These are phyloP conservation scores for Siderastrea radians DNA, from an alignment of 92 coral and sea anemone species.

Conservation along the genomic window DNA sequence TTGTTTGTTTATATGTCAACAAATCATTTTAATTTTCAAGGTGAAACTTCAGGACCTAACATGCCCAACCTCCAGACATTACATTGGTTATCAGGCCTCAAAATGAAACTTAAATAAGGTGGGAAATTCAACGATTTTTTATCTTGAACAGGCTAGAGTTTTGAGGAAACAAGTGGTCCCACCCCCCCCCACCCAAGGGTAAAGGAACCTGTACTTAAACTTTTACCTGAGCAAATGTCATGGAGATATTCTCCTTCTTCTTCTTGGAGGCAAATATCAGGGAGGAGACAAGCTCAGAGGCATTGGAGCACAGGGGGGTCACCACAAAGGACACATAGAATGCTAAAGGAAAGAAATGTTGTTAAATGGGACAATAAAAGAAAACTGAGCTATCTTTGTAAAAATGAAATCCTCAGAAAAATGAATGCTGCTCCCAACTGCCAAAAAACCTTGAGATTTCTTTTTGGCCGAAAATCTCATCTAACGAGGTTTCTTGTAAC, in stretches of 20 bases:
- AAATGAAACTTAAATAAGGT: too few relatives aligned
- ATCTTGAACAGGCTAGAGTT: too few relatives aligned
- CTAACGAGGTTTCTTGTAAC: too few relatives aligned
- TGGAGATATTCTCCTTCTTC: conserved; percentile 97
- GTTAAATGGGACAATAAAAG: neutral
- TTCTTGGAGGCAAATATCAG: conserved; percentile 96
- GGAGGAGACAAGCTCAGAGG: conserved; percentile 98
- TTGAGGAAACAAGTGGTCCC: too few relatives aligned
- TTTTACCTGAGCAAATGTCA: conserved; percentile 97
- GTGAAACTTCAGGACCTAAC: too few relatives aligned
- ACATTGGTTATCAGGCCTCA: too few relatives aligned
- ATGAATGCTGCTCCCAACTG: neutral
- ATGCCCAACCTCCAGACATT: too few relatives aligned
- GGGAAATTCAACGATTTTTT: too few relatives aligned
- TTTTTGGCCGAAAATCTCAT: too few relatives aligned
- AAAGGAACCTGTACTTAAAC: neutral
- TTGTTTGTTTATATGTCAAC: too few relatives aligned
- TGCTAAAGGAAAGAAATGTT: conserved; percentile 56
- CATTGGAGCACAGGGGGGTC: conserved; percentile 97
- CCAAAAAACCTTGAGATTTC: neutral
- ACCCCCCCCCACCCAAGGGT: too few relatives aligned
- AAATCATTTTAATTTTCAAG: too few relatives aligned
- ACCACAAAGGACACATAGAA: conserved; percentile 99
- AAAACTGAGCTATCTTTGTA: neutral
- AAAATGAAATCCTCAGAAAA: neutral